Base-by-base conservation (phyloP, 2,113 vertebrate genomes). In the Rhodinocichla rosea region DNA sequence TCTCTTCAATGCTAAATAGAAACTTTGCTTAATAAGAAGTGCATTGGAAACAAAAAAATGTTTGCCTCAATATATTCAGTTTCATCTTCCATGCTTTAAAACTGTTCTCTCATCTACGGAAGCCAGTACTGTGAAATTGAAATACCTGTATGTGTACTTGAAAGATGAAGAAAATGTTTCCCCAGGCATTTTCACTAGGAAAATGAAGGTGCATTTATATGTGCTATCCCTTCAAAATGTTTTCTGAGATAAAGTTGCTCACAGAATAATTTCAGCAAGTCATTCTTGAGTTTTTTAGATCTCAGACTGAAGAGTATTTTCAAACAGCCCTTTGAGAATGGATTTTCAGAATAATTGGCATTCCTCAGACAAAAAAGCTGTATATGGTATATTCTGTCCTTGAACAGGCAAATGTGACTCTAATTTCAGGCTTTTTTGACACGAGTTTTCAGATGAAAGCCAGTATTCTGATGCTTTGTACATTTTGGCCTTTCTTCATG, bases 221-320 rank as follows among this genome's bases (percentile, higher is more conserved):
- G 32, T 76, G 42, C n/a, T 73, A 55, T 44, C 44, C 50, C 63
- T 95, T 92, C 75, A 92, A 90, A 96, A 87, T 42, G 35, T 87
- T 87, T 94, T 94, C 78, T 45, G 89, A 95, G 78, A 73, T 73
- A 65, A 87, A 95, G 55, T 50, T 89, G 71, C 83, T 91, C 82
- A 69, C 26, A 53, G 78, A 67, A 83, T 91, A 83, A 91, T 92
- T 95, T 92, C 63, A 83, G 37, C 24, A 80, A 94, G 55, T 85
- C 75, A 79, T 87, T 95, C 70, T 50, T 75, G 62, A 87, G 63
- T 79, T 79, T 93, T 59, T 96, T 73, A 94, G 84, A 91, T 92
- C 82, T 90, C 63, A 77, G 45, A 28, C 27, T 63, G 82, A 74
- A 69, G 77, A 87, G 85, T 90, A 50, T 87, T 92, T 94, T 94